These are phyloP conservation scores for Pongo pygmaeus DNA, from an alignment of 2,113 vertebrate genomes.

Conservation along the genomic window DNA sequence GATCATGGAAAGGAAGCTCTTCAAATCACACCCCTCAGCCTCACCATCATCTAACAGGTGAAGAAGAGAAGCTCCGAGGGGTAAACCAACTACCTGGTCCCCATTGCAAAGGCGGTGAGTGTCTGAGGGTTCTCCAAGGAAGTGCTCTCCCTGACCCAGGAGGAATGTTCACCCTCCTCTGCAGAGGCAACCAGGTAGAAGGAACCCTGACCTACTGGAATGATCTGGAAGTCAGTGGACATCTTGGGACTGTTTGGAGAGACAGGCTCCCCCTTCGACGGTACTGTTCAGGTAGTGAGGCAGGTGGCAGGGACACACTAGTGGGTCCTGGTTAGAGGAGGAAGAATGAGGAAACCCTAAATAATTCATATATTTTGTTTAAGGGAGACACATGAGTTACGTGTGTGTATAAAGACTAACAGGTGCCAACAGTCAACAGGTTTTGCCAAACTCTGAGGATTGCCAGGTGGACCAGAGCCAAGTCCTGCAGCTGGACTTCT, in stretches of 20 bases:
- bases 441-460: not conserved
- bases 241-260: not conserved
- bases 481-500: not conserved
- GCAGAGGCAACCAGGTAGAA: not conserved
- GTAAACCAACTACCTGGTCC: not conserved
- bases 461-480: not conserved
- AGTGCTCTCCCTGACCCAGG: not conserved
- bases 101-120: not conserved
- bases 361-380: not conserved
- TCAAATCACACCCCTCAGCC: not conserved
- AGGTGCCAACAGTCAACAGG: not conserved
- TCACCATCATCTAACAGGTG: not conserved
- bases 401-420: not conserved
- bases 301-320: not conserved
- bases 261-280: constrained; percentile 45
- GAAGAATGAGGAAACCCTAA: not conserved
- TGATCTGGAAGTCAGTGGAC: not conserved
- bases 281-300: not conserved
- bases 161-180: not conserved
- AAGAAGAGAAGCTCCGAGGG: not conserved
- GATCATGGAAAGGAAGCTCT: not conserved
- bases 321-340: not conserved
- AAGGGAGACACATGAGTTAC: not conserved
- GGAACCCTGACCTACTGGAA: not conserved
- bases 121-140: not conserved